Conservation (phyloP, 2,888 invertebrate species). For the Synanthedon formicaeformis region DNA sequence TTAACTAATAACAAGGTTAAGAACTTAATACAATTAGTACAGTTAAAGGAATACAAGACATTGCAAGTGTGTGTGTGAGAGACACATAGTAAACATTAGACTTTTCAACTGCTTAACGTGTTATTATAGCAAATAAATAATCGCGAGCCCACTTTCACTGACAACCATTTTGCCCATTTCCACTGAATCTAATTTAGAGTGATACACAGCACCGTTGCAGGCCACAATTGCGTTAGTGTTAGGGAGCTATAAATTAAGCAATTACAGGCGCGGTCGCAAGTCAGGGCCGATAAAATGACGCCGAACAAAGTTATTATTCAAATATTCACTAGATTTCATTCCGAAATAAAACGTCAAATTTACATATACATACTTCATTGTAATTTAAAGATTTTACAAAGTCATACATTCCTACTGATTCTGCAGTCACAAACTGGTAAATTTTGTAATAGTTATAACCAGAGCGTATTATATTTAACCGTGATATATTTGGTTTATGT, state of each 20-base stretch:
- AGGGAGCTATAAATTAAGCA: slow-evolving; percentile 64
- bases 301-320: slow-evolving; percentile 1
- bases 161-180: slow-evolving; percentile 16
- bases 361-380: too few relatives aligned
- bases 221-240: slow-evolving; percentile 61
- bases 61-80: background rate
- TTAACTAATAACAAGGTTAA: too few relatives aligned
- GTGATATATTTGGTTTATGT: too few relatives aligned
- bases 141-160: slow-evolving; percentile 2
- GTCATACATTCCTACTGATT: too few relatives aligned
- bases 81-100: background rate
- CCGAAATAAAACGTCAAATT: too few relatives aligned
- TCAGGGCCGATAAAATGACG: slow-evolving; percentile 41
- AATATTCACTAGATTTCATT: too few relatives aligned
- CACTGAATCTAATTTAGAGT: slow-evolving; percentile 62
- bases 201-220: slow-evolving; percentile 51
- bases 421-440: too few relatives aligned
- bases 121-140: slow-evolving; percentile 26
- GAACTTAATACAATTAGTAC: too few relatives aligned
- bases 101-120: slow-evolving; percentile 4
- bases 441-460: too few relatives aligned
- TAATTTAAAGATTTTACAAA: too few relatives aligned
- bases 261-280: slow-evolving; percentile 56
- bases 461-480: too few relatives aligned
- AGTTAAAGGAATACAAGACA: background rate